phyloP scores from a whole-genome alignment of 2,888 invertebrate species.

The Cryptocephalus primarius region DNA sequence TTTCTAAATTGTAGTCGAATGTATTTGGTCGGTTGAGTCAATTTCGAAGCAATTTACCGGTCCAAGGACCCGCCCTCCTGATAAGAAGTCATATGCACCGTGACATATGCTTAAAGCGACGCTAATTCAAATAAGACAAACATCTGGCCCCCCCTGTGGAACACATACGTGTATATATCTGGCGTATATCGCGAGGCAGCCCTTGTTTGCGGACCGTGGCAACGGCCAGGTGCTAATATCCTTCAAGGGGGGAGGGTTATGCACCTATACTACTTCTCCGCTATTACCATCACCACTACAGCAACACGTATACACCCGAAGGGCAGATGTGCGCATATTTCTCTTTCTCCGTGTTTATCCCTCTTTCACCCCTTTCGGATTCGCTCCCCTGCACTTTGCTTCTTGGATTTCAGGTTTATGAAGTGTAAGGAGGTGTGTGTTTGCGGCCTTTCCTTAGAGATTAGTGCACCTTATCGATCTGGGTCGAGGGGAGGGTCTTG shows the following conservation, averaged over 20 bases:
- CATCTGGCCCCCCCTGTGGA: constrained; percentile 23
- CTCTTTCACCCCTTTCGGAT: no score
- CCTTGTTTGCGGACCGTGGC: constrained; percentile 39
- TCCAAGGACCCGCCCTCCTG: constrained; percentile 7
- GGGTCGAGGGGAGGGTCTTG: no score
- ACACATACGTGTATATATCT: neutral
- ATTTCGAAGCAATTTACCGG: neutral
- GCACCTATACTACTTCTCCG: constrained; percentile 16
- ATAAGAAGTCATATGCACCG: constrained; percentile 19
- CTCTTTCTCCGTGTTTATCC: no score
- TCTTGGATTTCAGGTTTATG: no score
- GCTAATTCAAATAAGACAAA: constrained; percentile 21
- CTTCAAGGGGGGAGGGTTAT: constrained; percentile 32
- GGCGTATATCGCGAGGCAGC: constrained; percentile 15
- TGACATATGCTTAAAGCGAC: constrained; percentile 24
- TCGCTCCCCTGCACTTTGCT: no score
- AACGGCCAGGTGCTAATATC: constrained; percentile 39
- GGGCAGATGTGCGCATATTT: no score
- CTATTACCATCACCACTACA: no score
- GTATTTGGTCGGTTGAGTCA: neutral
- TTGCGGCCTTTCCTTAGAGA: no score
- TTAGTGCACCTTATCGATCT: no score
- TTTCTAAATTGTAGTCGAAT: no score
- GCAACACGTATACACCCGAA: no score
- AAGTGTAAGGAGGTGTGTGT: no score